Conservation (phyloP, 2,113 vertebrate species). For the cat (Felis catus) region F.catus_Fca126_mat1.0 CM031422.1:10146501-10147000, state of each 20-base stretch:
- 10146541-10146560: not conserved
- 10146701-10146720: not conserved
- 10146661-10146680: not conserved
- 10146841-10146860: not conserved
- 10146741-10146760: not conserved
- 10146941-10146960: not conserved
- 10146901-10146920: not conserved
- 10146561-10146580: not conserved
- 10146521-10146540: not conserved
- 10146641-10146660: not conserved
- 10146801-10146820: not conserved
- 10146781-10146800: not conserved
- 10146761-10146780: accelerated
- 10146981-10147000: not conserved
- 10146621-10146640: not conserved
- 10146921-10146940: not conserved
- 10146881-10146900: not conserved
- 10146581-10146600: not conserved
- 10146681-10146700: not conserved
- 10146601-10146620: not conserved
- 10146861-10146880: not conserved
- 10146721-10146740: not conserved
- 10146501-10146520: not conserved
- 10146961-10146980: not conserved
- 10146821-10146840: not conserved